Conservation (phyloP, 2,888 invertebrate species). For the Pheosia tremula region DNA sequence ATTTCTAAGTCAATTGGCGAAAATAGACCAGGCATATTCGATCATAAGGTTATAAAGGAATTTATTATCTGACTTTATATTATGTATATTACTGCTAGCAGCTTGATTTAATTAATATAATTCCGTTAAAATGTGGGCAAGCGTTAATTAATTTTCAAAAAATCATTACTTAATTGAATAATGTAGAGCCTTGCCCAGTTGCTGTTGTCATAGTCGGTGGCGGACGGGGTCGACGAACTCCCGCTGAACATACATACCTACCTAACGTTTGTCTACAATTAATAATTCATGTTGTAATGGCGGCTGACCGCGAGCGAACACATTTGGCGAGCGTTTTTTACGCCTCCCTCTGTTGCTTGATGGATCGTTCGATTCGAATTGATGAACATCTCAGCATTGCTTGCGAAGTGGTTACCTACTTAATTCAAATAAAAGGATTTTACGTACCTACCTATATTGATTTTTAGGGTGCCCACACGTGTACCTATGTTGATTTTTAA, state of each 20-base stretch:
- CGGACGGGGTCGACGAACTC: conserved; percentile 62
- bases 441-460: too few relatives aligned
- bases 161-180: conserved; percentile 28
- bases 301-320: conserved; percentile 58
- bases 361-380: conserved; percentile 19
- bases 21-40: too few relatives aligned
- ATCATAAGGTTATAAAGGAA: too few relatives aligned
- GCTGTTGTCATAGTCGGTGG: conserved; percentile 41
- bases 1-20: too few relatives aligned
- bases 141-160: conserved; percentile 27
- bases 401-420: too few relatives aligned
- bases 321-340: conserved; percentile 54
- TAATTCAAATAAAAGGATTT: too few relatives aligned
- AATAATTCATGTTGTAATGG: conserved; percentile 72
- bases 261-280: conserved; percentile 69
- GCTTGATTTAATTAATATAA: conserved; percentile 5
- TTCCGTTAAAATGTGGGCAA: conserved; percentile 18
- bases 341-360: conserved; percentile 38
- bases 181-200: conserved; percentile 41
- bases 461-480: too few relatives aligned
- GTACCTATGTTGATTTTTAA: too few relatives aligned
- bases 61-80: too few relatives aligned
- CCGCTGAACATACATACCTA: conserved; percentile 32
- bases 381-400: conserved; percentile 18
- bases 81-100: too few relatives aligned